Evolutionary conservation across 2,797 vertebrate species (phyloP).

Genomic region (Pteropus rufus): DNA sequence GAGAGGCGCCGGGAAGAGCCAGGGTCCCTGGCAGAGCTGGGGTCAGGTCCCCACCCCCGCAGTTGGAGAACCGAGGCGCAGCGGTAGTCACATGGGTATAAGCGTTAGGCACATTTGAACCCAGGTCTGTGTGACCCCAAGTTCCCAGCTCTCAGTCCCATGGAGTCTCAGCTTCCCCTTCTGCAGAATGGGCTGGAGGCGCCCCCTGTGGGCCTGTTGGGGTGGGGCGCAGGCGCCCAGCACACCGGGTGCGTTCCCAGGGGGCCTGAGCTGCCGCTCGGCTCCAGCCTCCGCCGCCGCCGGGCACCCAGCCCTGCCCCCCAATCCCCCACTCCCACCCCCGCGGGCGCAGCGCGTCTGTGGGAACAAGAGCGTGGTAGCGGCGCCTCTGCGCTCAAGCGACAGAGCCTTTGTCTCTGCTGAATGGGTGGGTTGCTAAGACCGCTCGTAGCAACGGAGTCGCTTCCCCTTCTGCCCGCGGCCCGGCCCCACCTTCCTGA

Average conservation of each 20-base stretch:
- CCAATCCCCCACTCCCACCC: neutral
- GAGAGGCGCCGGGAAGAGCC: neutral
- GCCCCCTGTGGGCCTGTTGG: constrained; percentile 31
- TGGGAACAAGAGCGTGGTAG: constrained; percentile 16
- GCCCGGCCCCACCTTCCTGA: neutral
- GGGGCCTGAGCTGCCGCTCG: neutral
- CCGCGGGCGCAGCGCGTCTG: neutral
- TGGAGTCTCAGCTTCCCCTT: neutral
- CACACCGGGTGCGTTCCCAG: rapidly evolving
- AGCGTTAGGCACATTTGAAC: neutral
- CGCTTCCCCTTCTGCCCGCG: constrained; percentile 4
- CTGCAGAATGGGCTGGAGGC: neutral
- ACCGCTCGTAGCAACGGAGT: constrained; percentile 68
- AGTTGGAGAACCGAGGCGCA: neutral
- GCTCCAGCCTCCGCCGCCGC: too few species aligned
- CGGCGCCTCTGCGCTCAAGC: constrained; percentile 57
- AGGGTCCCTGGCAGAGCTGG: neutral
- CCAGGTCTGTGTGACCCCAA: neutral
- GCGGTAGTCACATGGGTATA: neutral
- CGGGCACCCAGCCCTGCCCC: neutral
- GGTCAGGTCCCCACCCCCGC: neutral
- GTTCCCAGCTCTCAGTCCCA: neutral
- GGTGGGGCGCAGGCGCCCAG: neutral
- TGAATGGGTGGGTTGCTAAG: constrained; percentile 75
- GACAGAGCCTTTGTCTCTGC: constrained; percentile 71